Evolutionary conservation across 2,113 vertebrate species (phyloP).

Genomic region (Silurus meridionalis): DNA sequence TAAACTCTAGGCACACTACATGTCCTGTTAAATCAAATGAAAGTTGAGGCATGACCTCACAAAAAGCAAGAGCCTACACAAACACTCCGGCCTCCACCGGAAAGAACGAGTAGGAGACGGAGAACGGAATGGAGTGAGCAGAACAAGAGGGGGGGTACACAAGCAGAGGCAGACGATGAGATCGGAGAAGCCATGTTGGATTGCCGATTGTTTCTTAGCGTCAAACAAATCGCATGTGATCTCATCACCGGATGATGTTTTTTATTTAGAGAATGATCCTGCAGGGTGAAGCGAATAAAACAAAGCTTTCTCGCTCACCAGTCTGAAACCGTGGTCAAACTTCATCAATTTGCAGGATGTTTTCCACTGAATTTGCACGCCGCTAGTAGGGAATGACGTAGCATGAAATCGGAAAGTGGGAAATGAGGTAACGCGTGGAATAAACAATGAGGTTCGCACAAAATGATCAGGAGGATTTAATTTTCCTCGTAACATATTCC

Average conservation of each 20-base stretch:
- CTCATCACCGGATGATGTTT: not conserved
- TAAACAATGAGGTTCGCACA: not conserved
- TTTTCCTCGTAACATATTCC: too few species aligned
- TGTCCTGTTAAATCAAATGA: conserved; percentile 61
- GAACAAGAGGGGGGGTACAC: not conserved
- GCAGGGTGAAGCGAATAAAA: not conserved
- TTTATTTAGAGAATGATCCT: not conserved
- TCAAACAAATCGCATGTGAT: not conserved
- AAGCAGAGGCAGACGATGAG: not conserved
- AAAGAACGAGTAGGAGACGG: conserved; percentile 38
- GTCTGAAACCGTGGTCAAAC: not conserved
- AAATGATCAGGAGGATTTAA: not conserved
- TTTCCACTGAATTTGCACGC: not conserved
- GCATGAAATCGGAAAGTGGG: not conserved
- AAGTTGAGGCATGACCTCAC: conserved; percentile 47
- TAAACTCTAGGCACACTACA: conserved; percentile 58
- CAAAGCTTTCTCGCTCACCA: not conserved
- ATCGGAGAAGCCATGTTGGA: not conserved
- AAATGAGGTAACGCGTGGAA: not conserved
- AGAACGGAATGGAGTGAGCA: not conserved
- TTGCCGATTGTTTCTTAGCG: not conserved
- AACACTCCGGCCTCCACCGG: conserved; percentile 35
- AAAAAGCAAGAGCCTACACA: conserved; percentile 40
- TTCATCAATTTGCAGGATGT: not conserved
- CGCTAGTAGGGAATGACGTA: not conserved